Conservation (phyloP, 2,888 invertebrate species). For the Philopedon plagiatum region DNA sequence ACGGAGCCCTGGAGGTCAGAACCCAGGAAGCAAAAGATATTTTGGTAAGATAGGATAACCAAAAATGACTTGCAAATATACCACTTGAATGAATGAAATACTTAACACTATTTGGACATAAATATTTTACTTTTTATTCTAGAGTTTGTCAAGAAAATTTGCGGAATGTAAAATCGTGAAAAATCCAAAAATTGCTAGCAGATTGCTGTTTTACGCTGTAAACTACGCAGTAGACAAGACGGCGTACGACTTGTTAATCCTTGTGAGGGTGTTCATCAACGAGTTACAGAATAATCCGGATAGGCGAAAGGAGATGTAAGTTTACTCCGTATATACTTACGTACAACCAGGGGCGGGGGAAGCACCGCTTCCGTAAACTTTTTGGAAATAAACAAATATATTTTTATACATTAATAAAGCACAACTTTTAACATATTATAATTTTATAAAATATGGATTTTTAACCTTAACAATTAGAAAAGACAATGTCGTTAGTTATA, state of each 20-base stretch:
- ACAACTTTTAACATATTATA: too few relatives aligned
- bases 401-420: too few relatives aligned
- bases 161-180: neutral
- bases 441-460: too few relatives aligned
- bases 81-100: too few relatives aligned
- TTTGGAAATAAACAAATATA: too few relatives aligned
- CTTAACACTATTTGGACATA: too few relatives aligned
- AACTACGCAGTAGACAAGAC: neutral
- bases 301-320: conserved; percentile 11
- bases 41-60: conserved; percentile 29
- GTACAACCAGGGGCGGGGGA: too few relatives aligned
- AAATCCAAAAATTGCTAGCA: neutral
- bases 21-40: conserved; percentile 15
- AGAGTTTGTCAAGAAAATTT: conserved; percentile 23
- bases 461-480: too few relatives aligned
- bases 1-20: conserved; percentile 15
- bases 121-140: too few relatives aligned
- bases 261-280: conserved; percentile 13
- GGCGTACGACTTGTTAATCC: conserved; percentile 8
- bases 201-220: neutral
- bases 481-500: too few relatives aligned
- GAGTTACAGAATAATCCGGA: neutral
- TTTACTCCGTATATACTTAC: neutral
- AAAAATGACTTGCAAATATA: too few relatives aligned
- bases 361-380: too few relatives aligned